These are phyloP conservation scores for Thyatira batis DNA, from an alignment of 2,888 invertebrate genomes.

Conservation along the genomic window DNA sequence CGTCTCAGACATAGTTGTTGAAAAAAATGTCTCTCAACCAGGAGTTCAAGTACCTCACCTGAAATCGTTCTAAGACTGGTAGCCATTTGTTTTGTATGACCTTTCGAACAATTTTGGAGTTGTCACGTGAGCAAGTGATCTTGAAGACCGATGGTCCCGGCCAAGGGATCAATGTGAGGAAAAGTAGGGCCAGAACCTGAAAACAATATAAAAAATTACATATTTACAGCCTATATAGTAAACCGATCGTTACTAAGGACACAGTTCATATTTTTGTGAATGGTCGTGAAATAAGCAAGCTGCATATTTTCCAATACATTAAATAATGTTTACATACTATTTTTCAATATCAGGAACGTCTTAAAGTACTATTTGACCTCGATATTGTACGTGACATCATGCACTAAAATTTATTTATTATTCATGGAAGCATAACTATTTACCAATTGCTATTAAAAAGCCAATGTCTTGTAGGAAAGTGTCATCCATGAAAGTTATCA, in stretches of 20 bases:
- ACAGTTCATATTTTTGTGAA: too few species aligned
- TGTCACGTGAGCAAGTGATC: constrained; percentile 93
- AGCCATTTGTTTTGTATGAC: constrained; percentile 95
- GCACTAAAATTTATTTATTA: constrained; percentile 18
- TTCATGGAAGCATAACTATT: constrained; percentile 2
- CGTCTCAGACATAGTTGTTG: too few species aligned
- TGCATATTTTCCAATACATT: too few species aligned
- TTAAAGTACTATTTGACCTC: neutral
- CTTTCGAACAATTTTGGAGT: constrained; percentile 92
- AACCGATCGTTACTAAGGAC: too few species aligned
- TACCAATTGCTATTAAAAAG: neutral
- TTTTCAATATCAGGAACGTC: neutral
- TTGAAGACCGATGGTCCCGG: constrained; percentile 93
- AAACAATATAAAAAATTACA: constrained; percentile 25
- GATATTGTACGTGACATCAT: constrained; percentile 14
- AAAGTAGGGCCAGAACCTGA: constrained; percentile 90
- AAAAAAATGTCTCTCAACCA: too few species aligned
- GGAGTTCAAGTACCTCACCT: constrained; percentile 73
- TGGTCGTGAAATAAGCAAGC: neutral
- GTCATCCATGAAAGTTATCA: neutral
- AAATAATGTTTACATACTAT: neutral
- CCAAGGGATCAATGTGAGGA: constrained; percentile 93
- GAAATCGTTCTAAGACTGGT: constrained; percentile 93
- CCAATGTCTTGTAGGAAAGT: neutral
- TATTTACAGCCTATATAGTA: too few species aligned